Percentiles rank a stretch among this genome's conserved stretches.
Conservation (phyloP, 2,888 invertebrate genomes). For the Coelinius sp. region DNA sequence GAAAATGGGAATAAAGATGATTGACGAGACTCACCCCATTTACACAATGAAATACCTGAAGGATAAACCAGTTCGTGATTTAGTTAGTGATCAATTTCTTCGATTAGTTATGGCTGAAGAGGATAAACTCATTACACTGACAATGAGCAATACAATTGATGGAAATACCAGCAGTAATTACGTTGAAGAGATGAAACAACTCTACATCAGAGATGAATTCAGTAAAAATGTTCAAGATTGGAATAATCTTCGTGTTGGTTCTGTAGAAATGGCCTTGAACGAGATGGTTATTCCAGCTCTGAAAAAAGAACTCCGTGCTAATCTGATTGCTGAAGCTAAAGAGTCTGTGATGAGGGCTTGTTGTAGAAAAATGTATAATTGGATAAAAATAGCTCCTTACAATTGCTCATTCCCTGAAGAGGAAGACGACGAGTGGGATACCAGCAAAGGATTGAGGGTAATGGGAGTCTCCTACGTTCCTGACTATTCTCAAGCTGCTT, state of each 20-base stretch:
- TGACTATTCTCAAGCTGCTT: slow-evolving; percentile 87
- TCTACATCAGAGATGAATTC: slow-evolving; percentile 93
- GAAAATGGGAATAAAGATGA: slow-evolving; percentile 91
- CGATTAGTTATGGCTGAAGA: slow-evolving; percentile 86
- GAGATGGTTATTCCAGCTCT: slow-evolving; percentile 93
- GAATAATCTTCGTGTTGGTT: slow-evolving; percentile 91
- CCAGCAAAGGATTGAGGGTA: slow-evolving; percentile 85
- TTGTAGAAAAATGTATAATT: slow-evolving; percentile 88
- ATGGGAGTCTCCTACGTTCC: slow-evolving; percentile 92
- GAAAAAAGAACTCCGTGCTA: slow-evolving; percentile 85
- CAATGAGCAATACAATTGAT: slow-evolving; percentile 82
- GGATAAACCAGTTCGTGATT: slow-evolving; percentile 91
- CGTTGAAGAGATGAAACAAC: slow-evolving; percentile 89
- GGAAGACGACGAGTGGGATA: slow-evolving; percentile 94
- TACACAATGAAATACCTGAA: slow-evolving; percentile 91
- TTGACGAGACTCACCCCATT: slow-evolving; percentile 94
- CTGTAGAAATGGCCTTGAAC: slow-evolving; percentile 89
- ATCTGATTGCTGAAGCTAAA: slow-evolving; percentile 88
- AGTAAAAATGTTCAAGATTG: slow-evolving; percentile 95
- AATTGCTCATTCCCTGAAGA: slow-evolving; percentile 82
- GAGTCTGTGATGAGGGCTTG: slow-evolving; percentile 88
- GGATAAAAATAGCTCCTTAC: slow-evolving; percentile 92
- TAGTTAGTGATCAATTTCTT: slow-evolving; percentile 92
- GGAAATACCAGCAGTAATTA: slow-evolving; percentile 85
- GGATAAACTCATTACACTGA: slow-evolving; percentile 83